phyloP scores from a whole-genome alignment of 2,888 invertebrate species.

The Pyrochroa serraticornis region DNA sequence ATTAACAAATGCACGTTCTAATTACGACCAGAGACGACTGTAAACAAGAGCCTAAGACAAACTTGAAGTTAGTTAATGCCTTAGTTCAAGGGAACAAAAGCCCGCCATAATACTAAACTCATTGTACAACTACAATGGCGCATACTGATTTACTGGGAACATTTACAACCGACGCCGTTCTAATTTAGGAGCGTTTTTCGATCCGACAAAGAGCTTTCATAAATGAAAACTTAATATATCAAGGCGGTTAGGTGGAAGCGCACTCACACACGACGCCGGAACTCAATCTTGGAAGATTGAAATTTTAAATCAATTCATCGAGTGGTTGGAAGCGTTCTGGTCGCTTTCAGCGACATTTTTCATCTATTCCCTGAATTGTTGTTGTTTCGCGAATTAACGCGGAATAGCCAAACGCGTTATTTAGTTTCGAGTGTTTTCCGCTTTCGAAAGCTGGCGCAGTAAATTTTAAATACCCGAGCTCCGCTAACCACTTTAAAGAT shows the following conservation, averaged over 20 bases:
- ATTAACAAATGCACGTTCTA: slow-evolving; percentile 49
- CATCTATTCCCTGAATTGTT: too few relatives aligned
- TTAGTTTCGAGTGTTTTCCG: slow-evolving; percentile 31
- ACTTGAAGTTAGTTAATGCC: slow-evolving; percentile 48
- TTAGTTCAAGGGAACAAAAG: slow-evolving; percentile 38
- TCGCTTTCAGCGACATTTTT: background rate
- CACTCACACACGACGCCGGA: slow-evolving; percentile 29
- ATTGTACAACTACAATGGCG: slow-evolving; percentile 28
- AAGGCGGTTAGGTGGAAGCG: slow-evolving; percentile 1
- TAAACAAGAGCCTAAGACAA: slow-evolving; percentile 50
- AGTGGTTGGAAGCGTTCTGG: slow-evolving; percentile 12
- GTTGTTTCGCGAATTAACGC: too few relatives aligned
- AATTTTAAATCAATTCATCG: slow-evolving; percentile 33
- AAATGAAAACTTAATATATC: slow-evolving; percentile 26
- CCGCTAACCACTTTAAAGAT: slow-evolving; percentile 30
- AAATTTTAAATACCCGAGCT: slow-evolving; percentile 28
- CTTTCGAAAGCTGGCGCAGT: slow-evolving; percentile 24
- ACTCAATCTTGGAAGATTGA: slow-evolving; percentile 32
- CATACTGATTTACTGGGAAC: slow-evolving; percentile 28
- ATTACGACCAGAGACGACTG: slow-evolving; percentile 45
- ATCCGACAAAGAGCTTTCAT: slow-evolving; percentile 17
- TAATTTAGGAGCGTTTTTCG: slow-evolving; percentile 21
- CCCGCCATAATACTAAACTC: slow-evolving; percentile 28
- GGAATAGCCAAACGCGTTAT: slow-evolving; percentile 17
- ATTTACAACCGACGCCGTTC: slow-evolving; percentile 18